Conservation (phyloP, 23 tunicate species). For the Oikopleura albicans region DNA sequence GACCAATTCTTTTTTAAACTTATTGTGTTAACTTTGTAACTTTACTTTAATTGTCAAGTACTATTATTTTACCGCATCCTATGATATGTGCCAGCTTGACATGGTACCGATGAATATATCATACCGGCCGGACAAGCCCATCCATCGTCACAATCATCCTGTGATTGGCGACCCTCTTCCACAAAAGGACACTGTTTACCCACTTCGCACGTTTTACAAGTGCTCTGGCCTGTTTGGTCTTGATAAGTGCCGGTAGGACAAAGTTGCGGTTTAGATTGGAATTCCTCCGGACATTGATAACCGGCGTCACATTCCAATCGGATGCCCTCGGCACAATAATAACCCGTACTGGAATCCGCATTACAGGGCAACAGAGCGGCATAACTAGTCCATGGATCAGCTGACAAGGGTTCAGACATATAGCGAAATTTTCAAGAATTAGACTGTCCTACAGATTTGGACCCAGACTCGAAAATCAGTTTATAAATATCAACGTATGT, state of each 20-base stretch:
- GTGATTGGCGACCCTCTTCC: slow-evolving; percentile 30
- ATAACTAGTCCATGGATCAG: not conserved
- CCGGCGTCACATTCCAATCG: slow-evolving; percentile 54
- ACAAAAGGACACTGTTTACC: slow-evolving; percentile 20
- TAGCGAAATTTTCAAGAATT: no score
- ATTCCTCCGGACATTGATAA: slow-evolving; percentile 47
- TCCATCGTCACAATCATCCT: slow-evolving; percentile 46
- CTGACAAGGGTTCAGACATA: not conserved
- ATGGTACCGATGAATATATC: slow-evolving; percentile 24
- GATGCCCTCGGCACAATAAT: not conserved
- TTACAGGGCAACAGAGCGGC: not conserved
- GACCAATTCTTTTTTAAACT: no score
- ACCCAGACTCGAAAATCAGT: no score
- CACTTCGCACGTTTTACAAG: not conserved
- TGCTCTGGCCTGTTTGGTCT: no score
- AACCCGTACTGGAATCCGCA: not conserved
- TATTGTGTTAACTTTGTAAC: no score
- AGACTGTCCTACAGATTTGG: no score
- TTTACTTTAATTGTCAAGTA: no score
- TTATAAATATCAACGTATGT: no score
- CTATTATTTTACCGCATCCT: no score
- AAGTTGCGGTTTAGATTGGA: not conserved
- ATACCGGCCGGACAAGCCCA: slow-evolving; percentile 30
- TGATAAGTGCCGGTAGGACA: slow-evolving; percentile 3
- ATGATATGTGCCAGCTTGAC: slow-evolving; percentile 71